Evolutionary conservation across 1,140 invertebrate genomes (phyloP), one percentile per base, ranked within the genome.

Genomic region (Episyrphus balteatus): DNA sequence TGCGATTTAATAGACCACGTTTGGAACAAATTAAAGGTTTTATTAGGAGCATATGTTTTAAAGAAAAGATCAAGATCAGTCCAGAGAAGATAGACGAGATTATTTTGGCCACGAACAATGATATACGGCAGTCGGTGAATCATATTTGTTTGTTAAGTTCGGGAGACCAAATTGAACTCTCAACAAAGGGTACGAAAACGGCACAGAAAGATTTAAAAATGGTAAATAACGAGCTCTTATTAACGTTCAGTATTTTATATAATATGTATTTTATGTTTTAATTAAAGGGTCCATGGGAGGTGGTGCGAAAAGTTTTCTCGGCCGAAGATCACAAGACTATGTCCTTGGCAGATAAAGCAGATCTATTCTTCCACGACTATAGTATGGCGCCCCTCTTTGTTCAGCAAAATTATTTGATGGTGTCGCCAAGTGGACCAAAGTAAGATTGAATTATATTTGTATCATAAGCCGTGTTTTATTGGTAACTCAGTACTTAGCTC

Each of bases 301-400:
- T 94, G 1, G 75, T 87, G 38, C 77, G 83, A 32, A 90, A 88
- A 68, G 88, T 98, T 2, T 98, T 98, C 67, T 83, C 81, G 21
- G 75, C 80, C 17, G 78, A 84, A 33, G 86, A 92, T 46, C 84
- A 92, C 53, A 82, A 83, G 55, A 75, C 70, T 1, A 95, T 93
- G 88, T 79, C 70, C 13, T 72, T 93, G 2, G 72, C 81, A 55
- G 89, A 98, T 56, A 96, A 93, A 70, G 83, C 81, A 40, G 85
- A 89, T 61, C 69, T 99, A 36, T 99, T 98, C 71, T 99, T 99
- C 71, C 82, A 92, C 53, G 97, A 99, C 73, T 99, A 99, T 70
- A 92, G 81, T 59, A 78, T 99, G 48, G 83, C 83, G 5, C 89
- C 94, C 9, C 73, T 99, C 15, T 99, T 99, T 73, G 90, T 99